Percentiles rank a stretch among this genome's conserved stretches.
Conservation (phyloP, 2,113 vertebrate species). For the Larimichthys polyactis region DNA sequence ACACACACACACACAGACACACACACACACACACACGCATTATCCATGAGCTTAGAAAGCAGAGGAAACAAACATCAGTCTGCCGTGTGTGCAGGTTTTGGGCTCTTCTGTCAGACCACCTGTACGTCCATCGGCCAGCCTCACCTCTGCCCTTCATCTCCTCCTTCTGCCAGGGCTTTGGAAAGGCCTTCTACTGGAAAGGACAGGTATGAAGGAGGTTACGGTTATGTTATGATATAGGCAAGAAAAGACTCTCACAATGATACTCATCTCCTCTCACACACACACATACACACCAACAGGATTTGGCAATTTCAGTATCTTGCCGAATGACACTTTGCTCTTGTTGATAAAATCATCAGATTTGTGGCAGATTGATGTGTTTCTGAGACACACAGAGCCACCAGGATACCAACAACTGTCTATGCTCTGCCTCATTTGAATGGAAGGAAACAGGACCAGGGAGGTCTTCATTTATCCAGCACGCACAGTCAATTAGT, state of each 20-base stretch:
- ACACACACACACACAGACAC: not conserved
- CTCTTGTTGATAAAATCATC: not conserved
- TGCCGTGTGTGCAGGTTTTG: conserved; percentile 87
- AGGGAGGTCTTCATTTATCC: not conserved
- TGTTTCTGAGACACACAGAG: too few relatives aligned
- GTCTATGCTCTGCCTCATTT: too few relatives aligned
- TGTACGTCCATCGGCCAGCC: conserved; percentile 85
- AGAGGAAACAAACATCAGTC: not conserved
- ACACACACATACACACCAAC: too few relatives aligned
- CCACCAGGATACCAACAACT: not conserved
- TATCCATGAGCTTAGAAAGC: not conserved
- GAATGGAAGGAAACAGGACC: not conserved
- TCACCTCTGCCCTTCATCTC: conserved; percentile 89
- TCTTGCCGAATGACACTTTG: too few relatives aligned
- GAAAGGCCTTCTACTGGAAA: conserved; percentile 85
- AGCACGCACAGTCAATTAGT: not conserved
- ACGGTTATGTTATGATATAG: too few relatives aligned
- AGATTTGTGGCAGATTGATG: not conserved
- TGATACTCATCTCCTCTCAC: too few relatives aligned
- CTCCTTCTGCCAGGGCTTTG: conserved; percentile 94
- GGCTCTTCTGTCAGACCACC: conserved; percentile 81
- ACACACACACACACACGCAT: not conserved
- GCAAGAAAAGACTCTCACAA: too few relatives aligned
- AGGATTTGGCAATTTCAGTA: too few relatives aligned
- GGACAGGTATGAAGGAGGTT: conserved; percentile 84